phyloP scores from a whole-genome alignment of 2,797 vertebrate genomes.

The Intellagama lesueurii region DNA sequence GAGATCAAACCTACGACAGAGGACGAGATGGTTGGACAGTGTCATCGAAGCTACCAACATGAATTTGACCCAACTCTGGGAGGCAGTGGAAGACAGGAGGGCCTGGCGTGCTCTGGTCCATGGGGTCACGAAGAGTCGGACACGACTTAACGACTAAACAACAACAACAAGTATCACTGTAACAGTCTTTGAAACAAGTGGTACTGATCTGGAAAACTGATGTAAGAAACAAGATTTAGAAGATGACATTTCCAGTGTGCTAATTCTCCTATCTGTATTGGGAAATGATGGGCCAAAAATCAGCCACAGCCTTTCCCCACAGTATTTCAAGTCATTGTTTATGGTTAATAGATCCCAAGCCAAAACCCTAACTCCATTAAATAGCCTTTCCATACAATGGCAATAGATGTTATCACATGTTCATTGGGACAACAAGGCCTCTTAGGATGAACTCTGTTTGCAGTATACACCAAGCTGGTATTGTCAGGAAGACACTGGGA shows the following conservation, averaged over 20 bases:
- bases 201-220: neutral
- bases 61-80: no score
- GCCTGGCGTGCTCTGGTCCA: no score
- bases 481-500: neutral
- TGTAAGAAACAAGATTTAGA: constrained; percentile 14
- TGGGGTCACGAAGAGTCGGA: no score
- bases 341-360: neutral
- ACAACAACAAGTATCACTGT: constrained; percentile 27
- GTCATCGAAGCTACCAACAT: no score
- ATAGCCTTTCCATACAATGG: neutral
- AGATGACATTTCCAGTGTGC: neutral
- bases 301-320: neutral
- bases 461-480: neutral
- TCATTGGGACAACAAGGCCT: neutral
- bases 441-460: neutral
- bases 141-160: no score
- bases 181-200: constrained; percentile 36
- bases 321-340: neutral
- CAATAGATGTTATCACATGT: neutral
- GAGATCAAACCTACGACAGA: no score
- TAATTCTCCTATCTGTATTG: constrained; percentile 3
- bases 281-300: neutral
- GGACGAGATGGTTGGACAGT: no score
- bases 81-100: no score
- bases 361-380: neutral